Evolutionary conservation across 2,113 vertebrate species (phyloP).

Genomic region (Scomber colias): DNA sequence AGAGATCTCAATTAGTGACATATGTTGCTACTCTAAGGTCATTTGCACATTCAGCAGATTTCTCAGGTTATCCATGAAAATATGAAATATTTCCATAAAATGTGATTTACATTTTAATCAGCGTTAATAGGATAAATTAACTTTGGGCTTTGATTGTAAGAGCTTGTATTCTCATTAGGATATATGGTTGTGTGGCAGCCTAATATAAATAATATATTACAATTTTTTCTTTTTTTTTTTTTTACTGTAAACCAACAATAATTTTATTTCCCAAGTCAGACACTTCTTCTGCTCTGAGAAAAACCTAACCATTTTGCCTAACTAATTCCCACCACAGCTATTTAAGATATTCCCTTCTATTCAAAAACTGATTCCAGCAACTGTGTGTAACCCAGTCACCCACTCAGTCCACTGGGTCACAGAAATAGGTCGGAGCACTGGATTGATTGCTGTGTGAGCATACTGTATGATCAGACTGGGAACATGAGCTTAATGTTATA

Average conservation of each 20-base stretch:
- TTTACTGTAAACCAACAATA: background rate
- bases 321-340: conserved; percentile 16
- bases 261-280: conserved; percentile 24
- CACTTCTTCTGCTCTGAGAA: conserved; percentile 1
- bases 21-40: conserved; percentile 47
- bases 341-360: background rate
- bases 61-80: conserved; percentile 28
- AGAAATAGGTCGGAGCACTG: conserved; percentile 38
- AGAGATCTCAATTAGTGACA: conserved; percentile 65
- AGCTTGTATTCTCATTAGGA: background rate
- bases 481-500: conserved; percentile 47
- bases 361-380: conserved; percentile 13
- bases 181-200: background rate
- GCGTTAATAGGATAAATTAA: conserved; percentile 45
- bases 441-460: conserved; percentile 29
- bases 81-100: conserved; percentile 57
- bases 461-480: conserved; percentile 23
- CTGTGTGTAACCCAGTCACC: background rate
- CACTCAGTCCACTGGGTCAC: conserved; percentile 23
- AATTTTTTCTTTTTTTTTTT: background rate
- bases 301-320: conserved; percentile 16
- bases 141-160: conserved; percentile 7
- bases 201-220: background rate
- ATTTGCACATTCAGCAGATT: conserved; percentile 67
- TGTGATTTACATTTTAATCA: conserved; percentile 53